phyloP scores from a whole-genome alignment of 2,797 vertebrate genomes.

The Coluber constrictor region DNA sequence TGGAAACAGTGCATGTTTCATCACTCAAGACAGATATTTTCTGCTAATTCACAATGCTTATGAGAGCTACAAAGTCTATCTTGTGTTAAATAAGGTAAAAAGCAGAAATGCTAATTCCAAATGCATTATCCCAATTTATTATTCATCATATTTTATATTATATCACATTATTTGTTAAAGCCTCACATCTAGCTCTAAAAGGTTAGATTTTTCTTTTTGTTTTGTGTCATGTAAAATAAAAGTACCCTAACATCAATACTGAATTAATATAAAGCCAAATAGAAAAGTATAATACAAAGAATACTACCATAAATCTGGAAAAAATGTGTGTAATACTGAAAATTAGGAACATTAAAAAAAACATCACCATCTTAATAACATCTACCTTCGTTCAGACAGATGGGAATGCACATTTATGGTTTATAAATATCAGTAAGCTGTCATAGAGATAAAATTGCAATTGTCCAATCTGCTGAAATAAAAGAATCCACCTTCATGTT shows the following conservation, averaged over 20 bases:
- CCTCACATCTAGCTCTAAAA: not conserved
- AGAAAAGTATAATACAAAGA: not conserved
- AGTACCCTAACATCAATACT: not conserved
- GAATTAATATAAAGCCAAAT: not conserved
- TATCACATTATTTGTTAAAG: not conserved
- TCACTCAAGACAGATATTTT: not conserved
- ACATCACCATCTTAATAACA: not conserved
- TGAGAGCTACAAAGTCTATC: not conserved
- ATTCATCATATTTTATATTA: not conserved
- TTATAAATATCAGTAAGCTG: not conserved
- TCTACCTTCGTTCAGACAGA: not conserved
- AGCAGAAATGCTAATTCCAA: not conserved
- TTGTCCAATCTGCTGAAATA: not conserved
- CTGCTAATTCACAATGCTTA: not conserved
- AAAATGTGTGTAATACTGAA: not conserved
- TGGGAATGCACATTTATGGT: not conserved
- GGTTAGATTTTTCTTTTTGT: not conserved
- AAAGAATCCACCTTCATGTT: not conserved
- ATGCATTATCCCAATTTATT: not conserved
- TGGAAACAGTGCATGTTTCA: not conserved
- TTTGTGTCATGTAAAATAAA: not conserved
- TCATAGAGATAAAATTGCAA: not conserved
- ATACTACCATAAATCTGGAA: not conserved
- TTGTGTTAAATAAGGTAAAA: not conserved
- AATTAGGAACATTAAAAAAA: not conserved